A percentile compares a stretch with the other conserved stretches of the same genome.
phyloP scores from a whole-genome alignment of 2,113 vertebrate species.

The Oceanites oceanicus region DNA sequence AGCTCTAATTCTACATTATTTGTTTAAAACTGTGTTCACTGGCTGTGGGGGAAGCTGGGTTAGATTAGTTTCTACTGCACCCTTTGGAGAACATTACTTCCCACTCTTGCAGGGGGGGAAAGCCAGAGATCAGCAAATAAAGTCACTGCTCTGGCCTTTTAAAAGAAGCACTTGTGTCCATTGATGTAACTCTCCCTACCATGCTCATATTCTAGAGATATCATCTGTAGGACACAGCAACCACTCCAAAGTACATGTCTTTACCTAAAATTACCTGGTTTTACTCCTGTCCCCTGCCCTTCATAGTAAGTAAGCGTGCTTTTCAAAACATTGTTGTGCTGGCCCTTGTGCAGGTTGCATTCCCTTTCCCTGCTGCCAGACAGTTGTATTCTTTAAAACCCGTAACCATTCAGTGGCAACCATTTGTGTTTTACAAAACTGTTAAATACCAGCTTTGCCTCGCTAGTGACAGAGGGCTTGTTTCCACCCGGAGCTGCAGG shows the following conservation, averaged over 20 bases:
- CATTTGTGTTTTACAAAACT: background rate
- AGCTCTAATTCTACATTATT: background rate
- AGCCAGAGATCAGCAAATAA: background rate
- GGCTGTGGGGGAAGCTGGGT: background rate
- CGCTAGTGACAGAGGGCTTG: fast-evolving
- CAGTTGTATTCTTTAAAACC: background rate
- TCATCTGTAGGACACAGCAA: background rate
- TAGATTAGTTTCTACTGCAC: background rate
- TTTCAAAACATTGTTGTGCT: background rate
- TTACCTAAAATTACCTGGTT: background rate
- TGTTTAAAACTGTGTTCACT: fast-evolving
- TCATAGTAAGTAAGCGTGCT: background rate
- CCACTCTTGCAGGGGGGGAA: background rate
- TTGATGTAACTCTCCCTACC: background rate
- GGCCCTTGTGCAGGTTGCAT: fast-evolving
- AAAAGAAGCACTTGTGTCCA: background rate
- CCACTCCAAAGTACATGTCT: fast-evolving
- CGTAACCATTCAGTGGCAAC: background rate
- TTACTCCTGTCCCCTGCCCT: background rate
- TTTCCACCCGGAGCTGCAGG: background rate
- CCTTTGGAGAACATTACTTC: background rate
- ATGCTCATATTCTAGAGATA: fast-evolving
- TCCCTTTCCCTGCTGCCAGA: background rate
- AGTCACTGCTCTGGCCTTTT: background rate
- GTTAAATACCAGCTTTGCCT: background rate